Conservation (phyloP, 2,113 vertebrate genomes). For the Puntigrus tetrazona region DNA sequence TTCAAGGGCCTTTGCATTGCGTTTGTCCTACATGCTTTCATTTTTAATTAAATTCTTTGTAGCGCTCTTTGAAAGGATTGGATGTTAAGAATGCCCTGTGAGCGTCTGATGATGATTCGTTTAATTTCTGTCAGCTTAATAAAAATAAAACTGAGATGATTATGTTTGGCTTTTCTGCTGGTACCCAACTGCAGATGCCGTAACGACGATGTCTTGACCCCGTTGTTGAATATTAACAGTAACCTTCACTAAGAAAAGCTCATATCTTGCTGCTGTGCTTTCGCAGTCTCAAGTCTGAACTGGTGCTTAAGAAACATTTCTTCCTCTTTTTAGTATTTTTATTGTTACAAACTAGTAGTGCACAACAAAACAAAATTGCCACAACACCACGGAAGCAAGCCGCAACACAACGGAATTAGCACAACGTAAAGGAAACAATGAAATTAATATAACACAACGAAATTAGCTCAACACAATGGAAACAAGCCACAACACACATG, state of each 20-base stretch:
- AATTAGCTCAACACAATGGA: no score
- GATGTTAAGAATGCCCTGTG: neutral
- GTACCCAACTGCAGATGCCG: neutral
- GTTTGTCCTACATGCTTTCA: neutral
- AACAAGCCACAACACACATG: no score
- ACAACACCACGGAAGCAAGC: no score
- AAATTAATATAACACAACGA: no score
- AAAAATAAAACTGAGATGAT: neutral
- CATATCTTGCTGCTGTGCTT: neutral
- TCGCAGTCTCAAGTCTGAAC: neutral
- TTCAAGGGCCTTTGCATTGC: neutral
- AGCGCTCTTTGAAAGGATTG: neutral
- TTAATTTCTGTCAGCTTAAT: slow-evolving; percentile 15
- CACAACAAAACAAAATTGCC: no score
- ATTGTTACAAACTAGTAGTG: neutral
- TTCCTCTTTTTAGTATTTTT: neutral
- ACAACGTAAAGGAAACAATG: no score
- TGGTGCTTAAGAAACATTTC: neutral
- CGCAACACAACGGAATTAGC: no score
- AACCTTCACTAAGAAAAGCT: neutral
- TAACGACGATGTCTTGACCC: neutral
- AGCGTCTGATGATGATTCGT: slow-evolving; percentile 4
- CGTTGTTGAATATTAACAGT: neutral
- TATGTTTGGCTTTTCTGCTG: neutral
- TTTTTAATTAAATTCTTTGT: slow-evolving; percentile 29